Evolutionary conservation across 1,140 invertebrate genomes (phyloP), one percentile per base, ranked within the genome.

Genomic region (Ips typographus): DNA sequence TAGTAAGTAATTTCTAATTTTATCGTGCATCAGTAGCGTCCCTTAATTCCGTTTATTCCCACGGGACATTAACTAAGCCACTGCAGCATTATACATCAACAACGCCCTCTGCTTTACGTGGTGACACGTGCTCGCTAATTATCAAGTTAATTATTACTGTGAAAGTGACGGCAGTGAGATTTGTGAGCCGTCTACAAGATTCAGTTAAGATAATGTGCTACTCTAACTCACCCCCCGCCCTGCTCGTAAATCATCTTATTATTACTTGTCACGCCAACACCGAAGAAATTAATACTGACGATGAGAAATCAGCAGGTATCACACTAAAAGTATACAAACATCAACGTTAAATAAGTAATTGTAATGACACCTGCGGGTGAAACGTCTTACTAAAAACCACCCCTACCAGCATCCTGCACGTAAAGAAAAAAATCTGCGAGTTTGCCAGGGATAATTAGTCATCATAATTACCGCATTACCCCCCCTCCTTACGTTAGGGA

Each of bases 91-190:
- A 69, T 69, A 62, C 67, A 62, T 69, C 67, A 69, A 56, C 57
- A 36, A 1, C 40, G 22, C 22, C 22, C 22, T 22, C 3, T 22
- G 22, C 22, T 22, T 22, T 22, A 22, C 22, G 6, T 22, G 44
- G 22, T 69, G 70, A 72, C 66, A 59, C 40, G 55, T 56, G 49
- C 65, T 57, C 60, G 59, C 58, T 65, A 74, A 76, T 76, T 76
- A 76, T 73, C 74, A 76, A 76, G 73, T 76, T 76, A 76, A 74
- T 76, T 76, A 74, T 74, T 68, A 76, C 74, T 76, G 74, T 68
- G 73, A 70, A 66, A 73, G 74, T 74, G 73, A 49, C 44, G 71
- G 69, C 51, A 70, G 71, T 47, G 22, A 74, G 71, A 76, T 76
- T 74, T 73, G 73, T 74, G 64, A 60, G 65, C 74, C 70, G 68